Percentiles rank a stretch among this genome's conserved stretches.
Conservation (phyloP, 2,888 invertebrate genomes). For the Drosophila mayaguana region DNA sequence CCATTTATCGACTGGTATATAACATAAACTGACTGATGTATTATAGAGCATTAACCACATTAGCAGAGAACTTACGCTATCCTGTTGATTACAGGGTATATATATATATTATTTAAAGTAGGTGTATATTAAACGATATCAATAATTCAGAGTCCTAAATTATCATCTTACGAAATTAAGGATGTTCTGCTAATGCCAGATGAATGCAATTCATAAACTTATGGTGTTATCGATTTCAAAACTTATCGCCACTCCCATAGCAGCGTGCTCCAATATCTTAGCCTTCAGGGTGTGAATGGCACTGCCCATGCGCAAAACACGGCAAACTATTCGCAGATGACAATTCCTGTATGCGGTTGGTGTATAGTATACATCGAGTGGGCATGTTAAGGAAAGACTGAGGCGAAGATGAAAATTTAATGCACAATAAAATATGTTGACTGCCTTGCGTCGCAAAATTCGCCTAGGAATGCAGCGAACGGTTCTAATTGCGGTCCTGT, state of each 20-base stretch:
- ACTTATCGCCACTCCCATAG: slow-evolving; percentile 44
- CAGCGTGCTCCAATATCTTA: not conserved
- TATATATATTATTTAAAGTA: not conserved
- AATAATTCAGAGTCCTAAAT: not conserved
- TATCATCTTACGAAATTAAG: not conserved
- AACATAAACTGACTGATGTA: no score
- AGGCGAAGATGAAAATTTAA: slow-evolving; percentile 40
- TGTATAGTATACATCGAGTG: slow-evolving; percentile 43
- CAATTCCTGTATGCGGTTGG: slow-evolving; percentile 25
- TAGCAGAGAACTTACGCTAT: no score
- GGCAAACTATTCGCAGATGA: slow-evolving; percentile 35
- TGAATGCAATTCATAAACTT: no score
- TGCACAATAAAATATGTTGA: slow-evolving; percentile 72
- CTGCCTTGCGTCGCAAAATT: slow-evolving; percentile 81
- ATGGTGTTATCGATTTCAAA: slow-evolving; percentile 28
- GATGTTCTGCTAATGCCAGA: not conserved
- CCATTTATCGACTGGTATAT: no score
- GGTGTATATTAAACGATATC: no score
- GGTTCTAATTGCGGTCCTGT: slow-evolving; percentile 75
- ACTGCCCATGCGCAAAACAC: slow-evolving; percentile 56
- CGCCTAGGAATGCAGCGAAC: slow-evolving; percentile 82
- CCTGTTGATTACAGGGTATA: no score
- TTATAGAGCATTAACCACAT: no score
- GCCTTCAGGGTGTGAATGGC: not conserved
- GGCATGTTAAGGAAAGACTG: slow-evolving; percentile 23